Conservation (phyloP, 1,140 invertebrate genomes). For the Nylanderia fulva region DNA sequence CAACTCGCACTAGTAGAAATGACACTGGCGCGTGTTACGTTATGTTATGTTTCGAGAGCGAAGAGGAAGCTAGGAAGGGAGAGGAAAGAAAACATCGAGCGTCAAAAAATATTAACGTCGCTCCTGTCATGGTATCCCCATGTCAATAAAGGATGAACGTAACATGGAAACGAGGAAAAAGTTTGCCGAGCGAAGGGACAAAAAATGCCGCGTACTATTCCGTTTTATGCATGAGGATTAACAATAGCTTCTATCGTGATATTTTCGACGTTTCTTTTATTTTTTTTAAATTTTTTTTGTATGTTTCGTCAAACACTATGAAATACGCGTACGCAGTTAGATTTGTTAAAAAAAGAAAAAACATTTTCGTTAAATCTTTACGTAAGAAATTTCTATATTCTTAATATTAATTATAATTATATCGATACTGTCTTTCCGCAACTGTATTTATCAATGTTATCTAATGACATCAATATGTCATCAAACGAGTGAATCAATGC, state of each 20-base stretch:
- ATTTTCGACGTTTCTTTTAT: not conserved
- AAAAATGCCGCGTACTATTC: slow-evolving; percentile 39
- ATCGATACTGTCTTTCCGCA: not conserved
- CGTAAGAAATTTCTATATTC: slow-evolving; percentile 12
- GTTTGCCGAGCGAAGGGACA: slow-evolving; percentile 23
- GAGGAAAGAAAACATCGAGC: not conserved
- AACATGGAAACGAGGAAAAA: not conserved
- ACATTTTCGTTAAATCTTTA: not conserved
- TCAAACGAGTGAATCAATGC: not conserved
- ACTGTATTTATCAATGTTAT: slow-evolving; percentile 8
- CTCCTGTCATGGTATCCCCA: not conserved
- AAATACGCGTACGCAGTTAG: slow-evolving; percentile 24
- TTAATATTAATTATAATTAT: slow-evolving; percentile 15
- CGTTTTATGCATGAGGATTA: slow-evolving; percentile 48
- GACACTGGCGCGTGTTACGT: slow-evolving; percentile 13
- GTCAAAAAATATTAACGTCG: not conserved
- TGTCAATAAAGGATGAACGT: not conserved
- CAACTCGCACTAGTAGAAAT: slow-evolving; percentile 14
- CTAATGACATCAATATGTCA: slow-evolving; percentile 1
- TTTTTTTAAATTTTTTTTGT: not conserved
- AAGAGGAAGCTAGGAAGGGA: not conserved
- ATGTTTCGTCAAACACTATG: not conserved
- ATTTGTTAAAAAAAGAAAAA: not conserved
- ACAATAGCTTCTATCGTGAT: not conserved
- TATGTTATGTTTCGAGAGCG: not conserved